These are phyloP conservation scores for Leucopsar rothschildi DNA, from an alignment of 2,113 vertebrate species.

Conservation along the genomic window DNA sequence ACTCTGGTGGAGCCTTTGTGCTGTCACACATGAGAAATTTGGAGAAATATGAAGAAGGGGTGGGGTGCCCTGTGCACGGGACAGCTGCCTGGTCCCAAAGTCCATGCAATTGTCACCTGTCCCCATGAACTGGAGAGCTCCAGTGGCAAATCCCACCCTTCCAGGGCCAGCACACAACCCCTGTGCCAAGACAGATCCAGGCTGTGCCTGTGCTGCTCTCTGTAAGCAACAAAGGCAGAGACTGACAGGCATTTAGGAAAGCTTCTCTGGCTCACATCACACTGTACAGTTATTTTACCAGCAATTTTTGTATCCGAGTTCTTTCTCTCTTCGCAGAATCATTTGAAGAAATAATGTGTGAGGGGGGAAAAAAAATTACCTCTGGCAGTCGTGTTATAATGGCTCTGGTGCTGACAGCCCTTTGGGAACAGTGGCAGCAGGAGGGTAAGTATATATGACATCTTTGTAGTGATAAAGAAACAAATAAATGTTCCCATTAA, in stretches of 20 bases:
- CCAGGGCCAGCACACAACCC: rapidly evolving
- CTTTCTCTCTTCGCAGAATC: constrained; percentile 3
- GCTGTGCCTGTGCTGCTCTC: not conserved
- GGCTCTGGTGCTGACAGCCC: constrained; percentile 66
- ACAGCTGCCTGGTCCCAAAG: not conserved
- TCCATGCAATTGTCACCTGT: rapidly evolving
- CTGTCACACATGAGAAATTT: rapidly evolving
- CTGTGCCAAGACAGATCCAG: rapidly evolving
- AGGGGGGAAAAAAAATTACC: not conserved
- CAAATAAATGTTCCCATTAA: constrained; percentile 72
- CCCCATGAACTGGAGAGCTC: not conserved
- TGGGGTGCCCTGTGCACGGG: not conserved
- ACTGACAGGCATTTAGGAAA: not conserved
- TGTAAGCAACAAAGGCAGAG: not conserved
- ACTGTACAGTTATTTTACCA: not conserved
- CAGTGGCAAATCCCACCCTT: not conserved
- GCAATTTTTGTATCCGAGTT: constrained; percentile 1
- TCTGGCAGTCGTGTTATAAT: constrained; percentile 57
- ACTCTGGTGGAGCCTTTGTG: not conserved
- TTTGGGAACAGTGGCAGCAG: constrained; percentile 65
- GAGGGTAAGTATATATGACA: constrained; percentile 59
- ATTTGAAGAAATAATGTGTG: constrained; percentile 55
- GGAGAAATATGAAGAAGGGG: not conserved
- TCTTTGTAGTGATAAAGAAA: constrained; percentile 72
- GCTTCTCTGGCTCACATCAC: not conserved